Conservation (phyloP, 2,888 invertebrate species). For the Drosophila yooni region DNA sequence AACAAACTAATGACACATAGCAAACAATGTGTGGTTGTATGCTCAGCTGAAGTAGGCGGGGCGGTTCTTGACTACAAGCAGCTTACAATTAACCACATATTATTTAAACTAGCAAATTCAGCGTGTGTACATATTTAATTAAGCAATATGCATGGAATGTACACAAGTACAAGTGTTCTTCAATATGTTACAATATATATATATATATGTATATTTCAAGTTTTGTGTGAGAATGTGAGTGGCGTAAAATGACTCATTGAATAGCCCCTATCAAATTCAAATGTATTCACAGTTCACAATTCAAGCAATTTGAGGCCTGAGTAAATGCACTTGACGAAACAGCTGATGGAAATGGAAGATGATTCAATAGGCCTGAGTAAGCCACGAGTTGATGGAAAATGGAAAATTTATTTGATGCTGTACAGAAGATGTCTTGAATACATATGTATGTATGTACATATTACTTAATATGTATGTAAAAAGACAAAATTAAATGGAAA, state of each 20-base stretch:
- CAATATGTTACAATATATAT: neutral
- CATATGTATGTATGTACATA: neutral
- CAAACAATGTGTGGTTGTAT: slow-evolving; percentile 7
- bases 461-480: neutral
- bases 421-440: slow-evolving; percentile 18
- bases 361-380: slow-evolving; percentile 58
- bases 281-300: slow-evolving; percentile 63
- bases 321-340: slow-evolving; percentile 29
- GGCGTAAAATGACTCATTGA: slow-evolving; percentile 62
- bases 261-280: slow-evolving; percentile 55
- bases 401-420: slow-evolving; percentile 32
- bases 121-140: neutral
- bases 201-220: slow-evolving; percentile 12
- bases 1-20: slow-evolving; percentile 19
- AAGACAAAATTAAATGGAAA: neutral
- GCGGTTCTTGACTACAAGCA: slow-evolving; percentile 4
- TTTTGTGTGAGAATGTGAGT: slow-evolving; percentile 65
- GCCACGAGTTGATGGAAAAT: slow-evolving; percentile 29
- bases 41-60: slow-evolving; percentile 6
- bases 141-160: slow-evolving; percentile 8
- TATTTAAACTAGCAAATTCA: slow-evolving; percentile 62
- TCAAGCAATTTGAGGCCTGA: slow-evolving; percentile 59
- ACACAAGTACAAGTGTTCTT: neutral
- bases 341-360: slow-evolving; percentile 60
- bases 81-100: slow-evolving; percentile 18